Evolutionary conservation across 2,113 vertebrate species (phyloP).

Genomic region (Delphinapterus leucas): DNA sequence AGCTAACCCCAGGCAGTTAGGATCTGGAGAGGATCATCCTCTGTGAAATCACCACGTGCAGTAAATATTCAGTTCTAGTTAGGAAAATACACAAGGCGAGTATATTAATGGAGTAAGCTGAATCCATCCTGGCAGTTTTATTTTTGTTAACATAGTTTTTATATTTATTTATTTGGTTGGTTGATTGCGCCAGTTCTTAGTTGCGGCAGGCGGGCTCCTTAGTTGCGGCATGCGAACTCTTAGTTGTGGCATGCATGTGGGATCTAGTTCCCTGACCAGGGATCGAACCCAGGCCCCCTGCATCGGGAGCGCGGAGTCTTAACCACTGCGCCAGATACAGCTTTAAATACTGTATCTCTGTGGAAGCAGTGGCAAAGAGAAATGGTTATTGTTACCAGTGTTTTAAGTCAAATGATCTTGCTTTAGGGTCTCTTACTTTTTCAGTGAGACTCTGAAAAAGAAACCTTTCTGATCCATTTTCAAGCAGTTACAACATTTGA

Average conservation of each 20-base stretch:
- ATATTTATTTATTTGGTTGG: too few species aligned
- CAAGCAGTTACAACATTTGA: not conserved
- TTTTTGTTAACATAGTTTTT: too few species aligned
- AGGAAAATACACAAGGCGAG: not conserved
- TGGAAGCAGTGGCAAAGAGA: not conserved
- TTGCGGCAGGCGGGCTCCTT: too few species aligned
- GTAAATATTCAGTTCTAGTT: not conserved
- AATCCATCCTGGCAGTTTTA: not conserved
- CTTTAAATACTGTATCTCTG: not conserved
- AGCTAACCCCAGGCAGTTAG: not conserved
- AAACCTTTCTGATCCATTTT: constrained; percentile 41
- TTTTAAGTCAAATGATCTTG: not conserved
- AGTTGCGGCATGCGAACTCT: too few species aligned
- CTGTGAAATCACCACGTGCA: not conserved
- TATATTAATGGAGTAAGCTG: not conserved
- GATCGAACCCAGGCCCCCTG: too few species aligned
- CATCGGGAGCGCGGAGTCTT: accelerated
- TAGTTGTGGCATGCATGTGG: too few species aligned
- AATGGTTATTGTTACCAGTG: not conserved
- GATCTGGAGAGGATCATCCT: not conserved
- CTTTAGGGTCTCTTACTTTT: constrained; percentile 27
- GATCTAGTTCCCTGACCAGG: too few species aligned
- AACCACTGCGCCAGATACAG: too few species aligned
- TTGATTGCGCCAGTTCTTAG: too few species aligned
- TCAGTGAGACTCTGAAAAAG: not conserved